These are phyloP conservation scores for Seira musarum DNA, from an alignment of 2,888 invertebrate genomes.

Conservation along the genomic window DNA sequence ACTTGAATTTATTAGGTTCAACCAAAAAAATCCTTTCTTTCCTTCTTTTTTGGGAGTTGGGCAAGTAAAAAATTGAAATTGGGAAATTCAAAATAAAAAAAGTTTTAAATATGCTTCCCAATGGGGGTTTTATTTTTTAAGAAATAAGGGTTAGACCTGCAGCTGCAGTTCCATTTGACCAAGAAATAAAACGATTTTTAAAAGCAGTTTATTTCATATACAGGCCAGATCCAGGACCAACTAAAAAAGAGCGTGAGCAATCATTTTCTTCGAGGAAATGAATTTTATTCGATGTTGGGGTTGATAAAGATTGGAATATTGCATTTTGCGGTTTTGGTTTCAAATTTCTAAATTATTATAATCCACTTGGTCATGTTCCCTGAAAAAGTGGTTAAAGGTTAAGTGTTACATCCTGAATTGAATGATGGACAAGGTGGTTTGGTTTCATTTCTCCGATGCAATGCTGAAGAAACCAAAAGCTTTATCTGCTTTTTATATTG, in stretches of 20 bases:
- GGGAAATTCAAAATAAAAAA: neutral
- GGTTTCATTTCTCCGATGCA: neutral
- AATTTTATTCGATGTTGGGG: neutral
- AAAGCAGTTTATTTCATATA: neutral
- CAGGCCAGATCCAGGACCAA: no score
- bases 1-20: slow-evolving; percentile 18
- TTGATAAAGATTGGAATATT: neutral
- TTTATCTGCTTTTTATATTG: neutral
- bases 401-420: no score
- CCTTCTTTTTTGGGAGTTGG: neutral
- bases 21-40: neutral
- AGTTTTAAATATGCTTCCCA: neutral
- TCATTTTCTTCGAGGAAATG: neutral
- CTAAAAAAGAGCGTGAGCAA: neutral
- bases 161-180: neutral
- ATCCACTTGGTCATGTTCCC: neutral
- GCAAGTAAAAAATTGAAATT: neutral
- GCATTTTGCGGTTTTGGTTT: slow-evolving; percentile 55
- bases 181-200: neutral
- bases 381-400: no score
- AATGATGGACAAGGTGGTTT: neutral
- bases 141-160: no score
- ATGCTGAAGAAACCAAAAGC: neutral
- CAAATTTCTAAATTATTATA: slow-evolving; percentile 38
- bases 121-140: neutral